These are phyloP conservation scores for Tribolium freemani DNA, from an alignment of 2,888 invertebrate species.

Conservation along the genomic window DNA sequence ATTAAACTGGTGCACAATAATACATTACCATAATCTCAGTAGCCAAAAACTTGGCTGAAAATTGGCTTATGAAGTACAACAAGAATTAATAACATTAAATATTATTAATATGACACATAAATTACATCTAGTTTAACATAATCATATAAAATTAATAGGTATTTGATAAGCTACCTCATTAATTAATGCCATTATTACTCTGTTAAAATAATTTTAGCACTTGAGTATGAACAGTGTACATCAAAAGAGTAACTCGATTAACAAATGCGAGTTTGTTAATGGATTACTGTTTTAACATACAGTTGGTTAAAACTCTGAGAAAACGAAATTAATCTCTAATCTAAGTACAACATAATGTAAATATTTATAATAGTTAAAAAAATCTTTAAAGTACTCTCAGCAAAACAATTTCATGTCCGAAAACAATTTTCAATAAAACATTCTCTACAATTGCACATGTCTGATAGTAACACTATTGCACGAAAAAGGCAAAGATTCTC, in stretches of 20 bases:
- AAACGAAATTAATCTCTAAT: conserved; percentile 47
- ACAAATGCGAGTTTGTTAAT: conserved; percentile 24
- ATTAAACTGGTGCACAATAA: conserved; percentile 55
- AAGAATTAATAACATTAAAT: conserved; percentile 59
- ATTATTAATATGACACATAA: conserved; percentile 61
- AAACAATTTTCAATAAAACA: conserved; percentile 34
- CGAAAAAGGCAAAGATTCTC: conserved; percentile 29
- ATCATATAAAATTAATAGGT: conserved; percentile 53
- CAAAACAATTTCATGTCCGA: conserved; percentile 37
- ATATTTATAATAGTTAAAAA: conserved; percentile 46
- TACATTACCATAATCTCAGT: conserved; percentile 58
- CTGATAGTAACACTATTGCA: conserved; percentile 52
- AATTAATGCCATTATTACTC: conserved; percentile 39
- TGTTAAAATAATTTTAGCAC: conserved; percentile 39
- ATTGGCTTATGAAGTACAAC: conserved; percentile 45
- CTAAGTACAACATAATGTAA: conserved; percentile 59
- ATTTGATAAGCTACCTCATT: conserved; percentile 56
- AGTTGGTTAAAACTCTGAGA: conserved; percentile 32
- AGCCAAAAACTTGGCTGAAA: conserved; percentile 39
- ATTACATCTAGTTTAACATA: conserved; percentile 54
- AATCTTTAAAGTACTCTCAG: conserved; percentile 42
- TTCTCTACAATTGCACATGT: conserved; percentile 52
- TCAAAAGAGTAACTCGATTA: conserved; percentile 32
- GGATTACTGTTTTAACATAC: conserved; percentile 30
- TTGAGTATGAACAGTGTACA: conserved; percentile 20